Base-by-base conservation (phyloP, 2,113 vertebrate genomes). In the Tachysurus fulvidraco region DNA sequence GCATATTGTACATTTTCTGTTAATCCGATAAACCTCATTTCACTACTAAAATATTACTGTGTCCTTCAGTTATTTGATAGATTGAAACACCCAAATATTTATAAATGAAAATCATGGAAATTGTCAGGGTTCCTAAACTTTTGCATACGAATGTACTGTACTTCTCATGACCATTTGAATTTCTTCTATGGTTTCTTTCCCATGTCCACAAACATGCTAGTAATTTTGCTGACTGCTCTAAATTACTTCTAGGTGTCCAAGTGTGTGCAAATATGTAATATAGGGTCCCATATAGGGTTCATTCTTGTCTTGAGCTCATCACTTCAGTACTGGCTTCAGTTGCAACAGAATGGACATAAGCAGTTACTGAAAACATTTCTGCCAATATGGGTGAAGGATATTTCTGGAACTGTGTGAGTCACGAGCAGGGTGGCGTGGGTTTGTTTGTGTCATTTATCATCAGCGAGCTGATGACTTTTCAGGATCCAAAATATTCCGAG, bases 371-470 rank as follows among this genome's bases (percentile, higher is more conserved):
- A 57, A 17, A n/a, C 12, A 77, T n/a, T 52, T 50, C 23, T 50
- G 46, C 7, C 28, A 30, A 55, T 78, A 19, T 13, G 12, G 21
- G 21, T 76, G 10, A 76, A 76, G 73, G 73, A 50, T 25, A n/a
- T 78, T 54, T 7, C n/a, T 77, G 13, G 50, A 4, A 19, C 14
- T 77, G 16, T 57, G 52, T 21, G 28, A 78, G 25, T 6, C 13
- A 76, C 5, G 23, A 52, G 25, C 11, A 76, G 52, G 16, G n/a
- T 78, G 30, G 7, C 3, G 25, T 77, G 25, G 52, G 23, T 76
- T 50, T 76, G 17, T 21, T 23, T 36, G n/a, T 82, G 54, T 44
- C 62, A 23, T 74, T 81, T 81, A 74, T 85, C 46, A 81, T 69
- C 55, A 78, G 54, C 55, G n/a, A 78, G 17, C 9, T 76, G 64